Base-by-base conservation (phyloP, 2,888 invertebrate genomes). In the Agrochola macilenta region DNA sequence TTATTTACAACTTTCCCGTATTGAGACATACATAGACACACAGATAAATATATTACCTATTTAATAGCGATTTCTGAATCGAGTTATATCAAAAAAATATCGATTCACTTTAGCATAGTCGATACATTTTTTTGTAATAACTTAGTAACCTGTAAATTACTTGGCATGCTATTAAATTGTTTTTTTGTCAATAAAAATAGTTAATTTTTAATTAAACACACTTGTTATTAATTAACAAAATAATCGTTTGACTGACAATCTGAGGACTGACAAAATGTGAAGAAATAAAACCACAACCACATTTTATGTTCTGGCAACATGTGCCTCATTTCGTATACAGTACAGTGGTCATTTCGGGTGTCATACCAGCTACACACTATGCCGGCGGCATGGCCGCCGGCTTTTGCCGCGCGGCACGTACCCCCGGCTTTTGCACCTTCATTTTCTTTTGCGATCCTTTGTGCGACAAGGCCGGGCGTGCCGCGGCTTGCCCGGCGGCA, bases 1-100 rank as follows among this genome's bases (percentile, higher is more conserved):
- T 94, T 96, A 96, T 95, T 96, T 95, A 96, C 95, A 96, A 96
- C 96, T 96, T 96, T 96, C 96, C 95, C 94, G 94, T 93, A 93
- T 83, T 93, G 88, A 88, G 87, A 92, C 90, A 90, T 92, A 91
- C 89, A 92, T 90, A 91, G 61, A 85, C 60, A 85, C 70, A 79
- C 81, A 88, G 81, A 87, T 83, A 81, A 81, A 81, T 82, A 82
- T 86, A 82, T 64, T 88, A 79, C 58, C 54, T 78, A 72, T 58
- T 23, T n/a, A 46, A 7, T 61, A 35, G 54, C 46, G 49, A 83
- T 69, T 65, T 23, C 11, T 9, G 26, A 72, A 78, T 83, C 88
- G 88, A 88, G 61, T 61, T 46, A 20, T 17, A 11, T 54, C 0
- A 2, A 39, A 17, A 39, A 17, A 35, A 26, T 0, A 69, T 79